Evolutionary conservation across 2,113 vertebrate genomes (phyloP).

Genomic region (Damaliscus lunatus): DNA sequence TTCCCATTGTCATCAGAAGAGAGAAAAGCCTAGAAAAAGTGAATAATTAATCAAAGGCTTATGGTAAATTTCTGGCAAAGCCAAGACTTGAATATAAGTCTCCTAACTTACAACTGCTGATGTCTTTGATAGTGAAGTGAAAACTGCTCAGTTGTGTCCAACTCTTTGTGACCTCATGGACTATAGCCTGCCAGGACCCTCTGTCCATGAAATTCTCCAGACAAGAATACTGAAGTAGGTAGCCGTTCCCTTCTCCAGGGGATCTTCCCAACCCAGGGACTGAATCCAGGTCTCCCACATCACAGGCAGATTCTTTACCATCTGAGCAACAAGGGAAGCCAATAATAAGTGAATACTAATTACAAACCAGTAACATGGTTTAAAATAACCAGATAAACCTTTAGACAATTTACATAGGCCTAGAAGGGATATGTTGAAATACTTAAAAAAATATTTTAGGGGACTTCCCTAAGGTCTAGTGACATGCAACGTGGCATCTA

Average conservation of each 20-base stretch:
- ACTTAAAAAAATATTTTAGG: background rate
- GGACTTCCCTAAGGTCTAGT: background rate
- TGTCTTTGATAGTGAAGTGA: background rate
- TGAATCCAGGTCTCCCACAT: background rate
- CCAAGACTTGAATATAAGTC: background rate
- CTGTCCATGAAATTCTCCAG: background rate
- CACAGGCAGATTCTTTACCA: background rate
- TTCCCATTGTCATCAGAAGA: constrained; percentile 11
- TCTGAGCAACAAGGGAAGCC: background rate
- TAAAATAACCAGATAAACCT: constrained; percentile 32
- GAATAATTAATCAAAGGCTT: background rate
- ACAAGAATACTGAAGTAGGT: background rate
- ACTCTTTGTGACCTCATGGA: background rate
- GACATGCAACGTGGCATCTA: background rate
- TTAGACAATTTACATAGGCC: background rate
- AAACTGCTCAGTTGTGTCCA: background rate
- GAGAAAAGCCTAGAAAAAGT: constrained; percentile 1
- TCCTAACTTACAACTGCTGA: background rate
- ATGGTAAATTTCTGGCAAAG: background rate
- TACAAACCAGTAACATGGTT: background rate
- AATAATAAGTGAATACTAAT: background rate
- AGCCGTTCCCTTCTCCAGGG: background rate
- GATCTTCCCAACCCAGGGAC: background rate
- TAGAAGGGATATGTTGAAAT: background rate
- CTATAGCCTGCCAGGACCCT: background rate